Conservation (phyloP, 2,113 vertebrate genomes). For the Ictidomys tridecemlineatus region DNA sequence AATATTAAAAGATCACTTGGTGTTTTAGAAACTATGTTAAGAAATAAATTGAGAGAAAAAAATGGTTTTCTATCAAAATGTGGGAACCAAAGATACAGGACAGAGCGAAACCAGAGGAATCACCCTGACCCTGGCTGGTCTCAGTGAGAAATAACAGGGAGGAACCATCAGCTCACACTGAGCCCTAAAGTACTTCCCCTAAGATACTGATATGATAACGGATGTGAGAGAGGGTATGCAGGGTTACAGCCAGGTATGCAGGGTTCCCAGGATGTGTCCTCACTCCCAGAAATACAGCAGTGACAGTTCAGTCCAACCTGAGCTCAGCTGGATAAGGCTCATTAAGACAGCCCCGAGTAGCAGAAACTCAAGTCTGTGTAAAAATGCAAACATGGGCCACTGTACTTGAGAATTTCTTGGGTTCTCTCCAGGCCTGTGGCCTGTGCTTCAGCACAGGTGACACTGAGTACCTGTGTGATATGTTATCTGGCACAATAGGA, state of each 20-base stretch:
- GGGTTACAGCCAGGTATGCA: too few species aligned
- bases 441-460: not conserved
- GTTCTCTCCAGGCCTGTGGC: not conserved
- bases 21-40: not conserved
- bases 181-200: not conserved
- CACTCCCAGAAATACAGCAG: too few species aligned
- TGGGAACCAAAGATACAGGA: not conserved
- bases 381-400: not conserved
- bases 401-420: not conserved
- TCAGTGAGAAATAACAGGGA: accelerated
- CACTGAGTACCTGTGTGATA: not conserved
- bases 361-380: not conserved
- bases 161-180: accelerated
- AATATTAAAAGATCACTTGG: not conserved
- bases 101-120: not conserved
- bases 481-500: not conserved
- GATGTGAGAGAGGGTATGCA: too few species aligned
- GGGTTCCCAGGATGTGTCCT: too few species aligned
- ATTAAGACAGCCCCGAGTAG: not conserved
- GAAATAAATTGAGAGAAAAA: not conserved
- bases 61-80: not conserved
- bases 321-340: too few species aligned
- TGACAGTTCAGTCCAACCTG: too few species aligned
- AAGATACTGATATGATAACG: too few species aligned
- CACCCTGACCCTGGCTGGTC: not conserved